A percentile compares a stretch with the other conserved stretches of the same genome.
Evolutionary conservation across 2,113 vertebrate species (phyloP).

Genomic region (Burhinus oedicnemus): DNA sequence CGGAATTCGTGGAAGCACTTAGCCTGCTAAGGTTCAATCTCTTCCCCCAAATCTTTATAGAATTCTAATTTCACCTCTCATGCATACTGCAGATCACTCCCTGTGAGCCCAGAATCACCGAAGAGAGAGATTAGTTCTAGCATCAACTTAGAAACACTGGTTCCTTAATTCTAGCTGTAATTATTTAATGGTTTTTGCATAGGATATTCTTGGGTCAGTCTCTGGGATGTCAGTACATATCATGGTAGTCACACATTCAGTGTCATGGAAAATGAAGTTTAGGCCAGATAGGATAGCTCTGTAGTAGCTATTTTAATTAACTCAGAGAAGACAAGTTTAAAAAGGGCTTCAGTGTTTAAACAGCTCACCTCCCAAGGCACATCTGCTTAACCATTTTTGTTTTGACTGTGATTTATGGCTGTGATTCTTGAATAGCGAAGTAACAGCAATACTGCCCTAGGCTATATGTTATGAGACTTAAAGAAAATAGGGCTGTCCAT

Average conservation of each 20-base stretch:
- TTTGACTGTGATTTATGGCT: not conserved
- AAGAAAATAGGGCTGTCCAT: not conserved
- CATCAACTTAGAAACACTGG: not conserved
- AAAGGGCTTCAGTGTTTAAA: not conserved
- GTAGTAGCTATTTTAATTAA: not conserved
- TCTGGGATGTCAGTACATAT: not conserved
- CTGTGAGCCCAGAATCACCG: not conserved
- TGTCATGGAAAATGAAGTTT: not conserved
- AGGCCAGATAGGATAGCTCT: not conserved
- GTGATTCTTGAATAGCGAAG: not conserved
- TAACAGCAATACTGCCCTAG: not conserved
- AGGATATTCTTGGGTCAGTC: not conserved
- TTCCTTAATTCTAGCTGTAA: not conserved
- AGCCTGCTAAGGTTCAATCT: not conserved
- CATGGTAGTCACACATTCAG: not conserved
- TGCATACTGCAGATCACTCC: not conserved
- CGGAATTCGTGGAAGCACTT: not conserved
- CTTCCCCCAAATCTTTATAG: not conserved
- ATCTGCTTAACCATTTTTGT: not conserved
- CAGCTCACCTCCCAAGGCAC: not conserved
- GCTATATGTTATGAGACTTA: not conserved
- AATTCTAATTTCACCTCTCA: not conserved
- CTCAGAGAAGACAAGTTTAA: not conserved
- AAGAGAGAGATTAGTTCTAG: not conserved
- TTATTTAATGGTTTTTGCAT: not conserved